A percentile compares a stretch with the other conserved stretches of the same genome.
These are phyloP conservation scores for Drosophila meridiana DNA, from an alignment of 2,888 invertebrate genomes.

Conservation along the genomic window DNA sequence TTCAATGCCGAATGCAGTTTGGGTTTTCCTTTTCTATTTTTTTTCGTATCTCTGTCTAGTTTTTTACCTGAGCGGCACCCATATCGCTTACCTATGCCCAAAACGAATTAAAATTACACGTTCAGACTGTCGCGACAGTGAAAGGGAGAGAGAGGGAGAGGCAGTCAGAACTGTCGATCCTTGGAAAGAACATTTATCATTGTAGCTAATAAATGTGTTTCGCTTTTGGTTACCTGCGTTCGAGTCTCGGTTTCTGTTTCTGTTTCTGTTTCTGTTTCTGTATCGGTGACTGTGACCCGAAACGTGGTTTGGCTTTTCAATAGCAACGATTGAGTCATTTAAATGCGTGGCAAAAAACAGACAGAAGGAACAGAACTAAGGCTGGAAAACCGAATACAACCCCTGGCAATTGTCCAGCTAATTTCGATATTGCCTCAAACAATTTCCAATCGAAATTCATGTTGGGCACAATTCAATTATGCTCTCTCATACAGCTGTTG, in stretches of 20 bases:
- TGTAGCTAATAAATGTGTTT: constrained; percentile 75
- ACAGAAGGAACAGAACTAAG: constrained; percentile 8
- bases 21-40: constrained; percentile 5
- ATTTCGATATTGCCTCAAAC: constrained; percentile 44
- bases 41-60: neutral
- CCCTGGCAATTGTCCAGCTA: constrained; percentile 56
- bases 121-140: constrained; percentile 39
- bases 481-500: constrained; percentile 61
- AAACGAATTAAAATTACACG: constrained; percentile 79
- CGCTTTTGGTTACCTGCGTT: constrained; percentile 20
- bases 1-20: constrained; percentile 46
- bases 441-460: constrained; percentile 34
- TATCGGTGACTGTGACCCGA: constrained; percentile 27
- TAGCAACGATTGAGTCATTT: constrained; percentile 75
- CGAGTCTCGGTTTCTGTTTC: constrained; percentile 2
- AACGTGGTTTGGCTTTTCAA: constrained; percentile 62
- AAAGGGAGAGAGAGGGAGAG: neutral
- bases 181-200: constrained; percentile 73
- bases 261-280: constrained; percentile 1
- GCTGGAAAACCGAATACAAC: constrained; percentile 33
- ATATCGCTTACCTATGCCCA: constrained; percentile 72
- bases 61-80: constrained; percentile 67
- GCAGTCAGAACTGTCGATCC: constrained; percentile 45
- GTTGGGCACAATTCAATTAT: constrained; percentile 68
- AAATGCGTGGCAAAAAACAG: constrained; percentile 60